phyloP scores from a whole-genome alignment of 2,888 invertebrate genomes.

The Acleris cristana region DNA sequence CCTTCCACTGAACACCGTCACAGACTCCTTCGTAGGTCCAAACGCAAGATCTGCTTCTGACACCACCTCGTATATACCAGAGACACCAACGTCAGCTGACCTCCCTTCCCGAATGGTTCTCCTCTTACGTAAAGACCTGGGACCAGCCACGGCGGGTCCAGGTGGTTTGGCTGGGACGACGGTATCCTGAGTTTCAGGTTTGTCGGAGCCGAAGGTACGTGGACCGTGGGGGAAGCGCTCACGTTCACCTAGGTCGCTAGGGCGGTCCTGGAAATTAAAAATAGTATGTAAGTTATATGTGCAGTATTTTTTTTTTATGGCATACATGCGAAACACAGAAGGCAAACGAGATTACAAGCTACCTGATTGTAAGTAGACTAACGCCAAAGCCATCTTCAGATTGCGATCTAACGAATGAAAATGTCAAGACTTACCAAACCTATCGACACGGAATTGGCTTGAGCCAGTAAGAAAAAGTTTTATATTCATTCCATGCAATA shows the following conservation, averaged over 20 bases:
- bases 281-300: not conserved
- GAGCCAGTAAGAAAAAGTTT: no score
- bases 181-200: slow-evolving; percentile 64
- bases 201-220: slow-evolving; percentile 83
- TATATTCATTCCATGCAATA: no score
- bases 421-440: no score
- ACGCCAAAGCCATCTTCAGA: no score
- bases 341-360: no score
- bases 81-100: slow-evolving; percentile 94
- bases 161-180: slow-evolving; percentile 79
- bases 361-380: no score
- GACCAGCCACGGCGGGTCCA: slow-evolving; percentile 80
- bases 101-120: slow-evolving; percentile 88
- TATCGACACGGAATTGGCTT: no score
- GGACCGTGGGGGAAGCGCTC: slow-evolving; percentile 92
- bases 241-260: slow-evolving; percentile 82
- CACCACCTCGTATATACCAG: slow-evolving; percentile 94
- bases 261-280: slow-evolving; percentile 66
- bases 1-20: slow-evolving; percentile 94
- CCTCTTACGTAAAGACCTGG: slow-evolving; percentile 84
- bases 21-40: slow-evolving; percentile 92
- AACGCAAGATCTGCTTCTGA: slow-evolving; percentile 96
- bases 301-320: no score
- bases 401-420: no score
- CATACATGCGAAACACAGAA: no score